Conservation (phyloP, 1,140 invertebrate species). For the Onthophagus taurus region DNA sequence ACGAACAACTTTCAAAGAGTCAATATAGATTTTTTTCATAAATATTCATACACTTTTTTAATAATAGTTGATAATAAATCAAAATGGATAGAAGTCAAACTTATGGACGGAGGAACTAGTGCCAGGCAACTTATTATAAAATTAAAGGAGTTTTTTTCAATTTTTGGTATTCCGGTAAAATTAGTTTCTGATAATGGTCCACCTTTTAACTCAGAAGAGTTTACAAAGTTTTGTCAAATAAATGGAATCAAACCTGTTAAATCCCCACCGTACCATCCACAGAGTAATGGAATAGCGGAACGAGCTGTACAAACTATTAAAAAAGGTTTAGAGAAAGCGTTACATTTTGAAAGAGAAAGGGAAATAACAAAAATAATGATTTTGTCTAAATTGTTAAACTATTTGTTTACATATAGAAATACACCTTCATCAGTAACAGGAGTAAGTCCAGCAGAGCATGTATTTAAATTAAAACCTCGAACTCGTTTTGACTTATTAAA, state of each 20-base stretch:
- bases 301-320: constrained; percentile 21
- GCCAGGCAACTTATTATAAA: constrained; percentile 15
- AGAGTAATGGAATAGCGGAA: constrained; percentile 39
- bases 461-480: neutral
- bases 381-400: too few relatives aligned
- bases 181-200: constrained; percentile 39
- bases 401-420: constrained; percentile 4
- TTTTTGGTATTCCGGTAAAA: constrained; percentile 32
- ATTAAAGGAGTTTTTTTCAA: constrained; percentile 15
- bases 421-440: neutral
- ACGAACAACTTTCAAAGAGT: constrained; percentile 9
- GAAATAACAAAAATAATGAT: too few relatives aligned
- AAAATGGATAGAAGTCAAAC: constrained; percentile 17
- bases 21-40: constrained; percentile 7
- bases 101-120: constrained; percentile 13
- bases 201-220: constrained; percentile 37
- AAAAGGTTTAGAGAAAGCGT: constrained; percentile 3
- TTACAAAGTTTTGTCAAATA: constrained; percentile 32
- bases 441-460: neutral
- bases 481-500: neutral
- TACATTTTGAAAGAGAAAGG: too few relatives aligned
- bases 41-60: neutral
- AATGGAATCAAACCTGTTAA: constrained; percentile 36
- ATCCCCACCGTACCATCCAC: constrained; percentile 35
- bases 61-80: constrained; percentile 12